Evolutionary conservation across 1,140 invertebrate genomes (phyloP), one percentile per base, ranked within the genome.

Genomic region (Drosophila serrata): DNA sequence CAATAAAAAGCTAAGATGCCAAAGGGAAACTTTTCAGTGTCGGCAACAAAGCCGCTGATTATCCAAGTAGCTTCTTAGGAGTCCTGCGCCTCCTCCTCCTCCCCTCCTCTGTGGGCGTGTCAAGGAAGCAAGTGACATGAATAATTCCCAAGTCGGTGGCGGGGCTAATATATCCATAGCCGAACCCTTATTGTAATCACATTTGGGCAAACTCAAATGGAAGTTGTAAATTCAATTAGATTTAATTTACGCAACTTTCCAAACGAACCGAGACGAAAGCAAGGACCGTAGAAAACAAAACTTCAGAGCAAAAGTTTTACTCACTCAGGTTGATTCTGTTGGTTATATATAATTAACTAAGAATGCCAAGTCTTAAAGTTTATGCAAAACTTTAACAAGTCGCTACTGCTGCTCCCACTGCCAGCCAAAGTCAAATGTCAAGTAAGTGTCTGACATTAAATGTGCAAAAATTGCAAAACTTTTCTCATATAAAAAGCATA

Each of bases 141-240:
- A 79, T 79, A 79, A 79, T 79, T 79, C 74, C 74, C 74, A 58
- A 74, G 69, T 35, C 62, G 63, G 48, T 51, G 45, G 48, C 42
- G 35, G 53, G 64, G 55, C 48, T 46, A 76, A 77, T 74, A 77
- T 77, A 77, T 77, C 75, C 75, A 77, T 77, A 39, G 73, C 75
- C 65, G 57, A 58, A 77, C 48, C 55, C 55, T 56, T 69, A 67
- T 75, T 79, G 75, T 79, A 79, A 79, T 78, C 75, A 79, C 75
- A 79, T 79, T 78, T 78, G 60, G 51, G 6, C 35, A 73, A 72
- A 72, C 60, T 56, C 39, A 62, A 78, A 78, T 78, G 75, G 64
- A 78, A 78, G 75, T 78, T 78, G 64, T 77, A 79, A 78, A 79
- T 79, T 79, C 75, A 79, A 79, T 79, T 79, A 79, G 75, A 79